These are phyloP conservation scores for Sorex fumeus DNA, from an alignment of 2,113 vertebrate species.

Conservation along the genomic window DNA sequence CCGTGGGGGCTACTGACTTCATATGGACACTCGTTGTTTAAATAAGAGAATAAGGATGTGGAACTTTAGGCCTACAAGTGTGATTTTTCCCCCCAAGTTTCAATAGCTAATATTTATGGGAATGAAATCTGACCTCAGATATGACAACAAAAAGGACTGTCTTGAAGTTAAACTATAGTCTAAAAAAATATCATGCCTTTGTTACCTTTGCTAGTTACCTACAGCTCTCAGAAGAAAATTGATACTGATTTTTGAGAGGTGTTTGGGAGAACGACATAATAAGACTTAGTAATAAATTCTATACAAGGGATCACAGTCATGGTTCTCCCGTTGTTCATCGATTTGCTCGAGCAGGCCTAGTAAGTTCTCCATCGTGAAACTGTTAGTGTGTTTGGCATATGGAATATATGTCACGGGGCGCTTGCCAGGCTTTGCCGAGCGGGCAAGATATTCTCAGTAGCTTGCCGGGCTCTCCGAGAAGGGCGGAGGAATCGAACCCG, in stretches of 20 bases:
- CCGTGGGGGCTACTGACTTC: too few species aligned
- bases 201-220: neutral
- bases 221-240: slow-evolving; percentile 19
- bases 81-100: slow-evolving; percentile 26
- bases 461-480: too few species aligned
- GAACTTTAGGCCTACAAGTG: neutral
- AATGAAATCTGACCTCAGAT: neutral
- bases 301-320: too few species aligned
- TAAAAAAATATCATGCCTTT: slow-evolving; percentile 29
- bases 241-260: slow-evolving; percentile 7
- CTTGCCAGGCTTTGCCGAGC: too few species aligned
- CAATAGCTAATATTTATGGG: neutral
- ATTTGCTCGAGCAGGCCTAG: too few species aligned
- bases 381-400: too few species aligned
- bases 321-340: too few species aligned
- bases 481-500: too few species aligned
- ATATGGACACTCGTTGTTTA: neutral
- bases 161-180: neutral
- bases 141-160: neutral
- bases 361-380: too few species aligned
- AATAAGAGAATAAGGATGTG: neutral
- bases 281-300: neutral
- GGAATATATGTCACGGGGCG: too few species aligned
- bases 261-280: slow-evolving; percentile 17
- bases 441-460: too few species aligned